These are phyloP conservation scores for Acrocephalus arundinaceus DNA, from an alignment of 2,113 vertebrate species.

Conservation along the genomic window DNA sequence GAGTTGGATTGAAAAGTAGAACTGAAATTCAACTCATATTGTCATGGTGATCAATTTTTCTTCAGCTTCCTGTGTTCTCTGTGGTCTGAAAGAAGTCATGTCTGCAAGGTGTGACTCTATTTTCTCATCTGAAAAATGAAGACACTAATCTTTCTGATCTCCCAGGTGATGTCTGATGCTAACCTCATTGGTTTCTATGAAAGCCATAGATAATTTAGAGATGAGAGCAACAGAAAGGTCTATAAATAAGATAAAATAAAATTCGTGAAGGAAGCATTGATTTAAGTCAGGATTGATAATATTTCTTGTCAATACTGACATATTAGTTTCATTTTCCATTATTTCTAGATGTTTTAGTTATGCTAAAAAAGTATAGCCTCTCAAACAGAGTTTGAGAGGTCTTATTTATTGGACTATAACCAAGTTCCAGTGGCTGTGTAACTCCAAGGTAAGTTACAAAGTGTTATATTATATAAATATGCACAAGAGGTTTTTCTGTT, in stretches of 20 bases:
- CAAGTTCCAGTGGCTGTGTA: neutral
- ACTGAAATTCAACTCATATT: neutral
- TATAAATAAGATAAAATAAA: constrained; percentile 27
- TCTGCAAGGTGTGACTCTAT: neutral
- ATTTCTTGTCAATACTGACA: constrained; percentile 32
- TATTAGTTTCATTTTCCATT: constrained; percentile 23
- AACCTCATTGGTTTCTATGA: neutral
- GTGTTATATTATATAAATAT: neutral
- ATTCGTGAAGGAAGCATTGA: neutral
- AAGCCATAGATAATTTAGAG: neutral
- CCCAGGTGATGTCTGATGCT: neutral
- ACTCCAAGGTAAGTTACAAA: neutral
- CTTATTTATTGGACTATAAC: neutral
- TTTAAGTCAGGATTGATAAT: neutral
- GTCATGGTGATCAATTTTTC: neutral
- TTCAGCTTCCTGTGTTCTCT: neutral
- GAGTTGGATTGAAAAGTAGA: neutral
- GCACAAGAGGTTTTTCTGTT: neutral
- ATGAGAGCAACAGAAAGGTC: neutral
- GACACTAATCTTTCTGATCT: neutral
- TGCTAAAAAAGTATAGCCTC: neutral
- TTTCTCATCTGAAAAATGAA: neutral
- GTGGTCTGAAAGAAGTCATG: neutral
- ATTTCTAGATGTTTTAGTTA: constrained; percentile 1
- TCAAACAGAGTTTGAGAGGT: neutral